A percentile compares a stretch with the other conserved stretches of the same genome.
These are phyloP conservation scores for Xiphorhynchus erythropygius DNA, from an alignment of 2,797 vertebrate genomes.

Conservation along the genomic window DNA sequence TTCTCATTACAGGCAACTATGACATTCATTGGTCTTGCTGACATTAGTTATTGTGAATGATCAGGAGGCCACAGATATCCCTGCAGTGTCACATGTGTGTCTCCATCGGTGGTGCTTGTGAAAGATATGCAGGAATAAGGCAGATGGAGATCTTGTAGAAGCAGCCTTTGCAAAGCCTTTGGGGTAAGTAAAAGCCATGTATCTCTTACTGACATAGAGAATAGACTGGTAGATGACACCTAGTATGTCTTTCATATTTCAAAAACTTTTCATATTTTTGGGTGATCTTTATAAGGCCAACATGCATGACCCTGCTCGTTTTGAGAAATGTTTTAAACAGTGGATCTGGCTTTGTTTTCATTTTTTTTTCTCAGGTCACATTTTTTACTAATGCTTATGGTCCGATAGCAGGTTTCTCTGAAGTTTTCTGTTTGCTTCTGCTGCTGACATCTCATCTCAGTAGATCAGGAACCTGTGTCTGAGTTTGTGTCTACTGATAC, in stretches of 20 bases:
- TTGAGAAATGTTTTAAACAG: background rate
- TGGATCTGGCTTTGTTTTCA: background rate
- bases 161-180: background rate
- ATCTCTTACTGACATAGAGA: background rate
- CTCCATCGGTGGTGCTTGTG: background rate
- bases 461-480: background rate
- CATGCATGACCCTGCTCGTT: background rate
- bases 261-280: background rate
- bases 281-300: background rate
- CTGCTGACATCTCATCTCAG: background rate
- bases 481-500: background rate
- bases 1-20: background rate
- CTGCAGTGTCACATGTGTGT: background rate
- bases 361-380: background rate
- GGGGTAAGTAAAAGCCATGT: fast-evolving
- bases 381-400: background rate
- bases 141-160: background rate
- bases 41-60: background rate
- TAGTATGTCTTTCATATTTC: background rate
- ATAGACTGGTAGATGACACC: background rate
- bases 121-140: background rate
- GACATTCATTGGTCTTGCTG: background rate
- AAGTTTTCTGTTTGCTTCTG: background rate
- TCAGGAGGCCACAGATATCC: background rate
- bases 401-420: background rate